phyloP scores from a whole-genome alignment of 2,888 invertebrate species.

The Antheraea yamamai region DNA sequence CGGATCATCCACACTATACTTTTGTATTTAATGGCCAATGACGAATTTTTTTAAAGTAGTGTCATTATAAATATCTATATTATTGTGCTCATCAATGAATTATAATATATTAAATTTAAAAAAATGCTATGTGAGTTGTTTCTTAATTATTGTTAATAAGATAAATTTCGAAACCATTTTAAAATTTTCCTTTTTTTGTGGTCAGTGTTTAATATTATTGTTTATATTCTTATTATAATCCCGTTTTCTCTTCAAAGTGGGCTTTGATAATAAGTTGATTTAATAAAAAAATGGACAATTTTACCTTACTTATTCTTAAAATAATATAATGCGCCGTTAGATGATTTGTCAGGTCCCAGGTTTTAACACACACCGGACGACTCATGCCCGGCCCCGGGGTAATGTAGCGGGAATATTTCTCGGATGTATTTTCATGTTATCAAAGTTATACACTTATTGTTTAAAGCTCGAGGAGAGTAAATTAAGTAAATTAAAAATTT shows the following conservation, averaged over 20 bases:
- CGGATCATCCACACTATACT: neutral
- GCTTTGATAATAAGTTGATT: no score
- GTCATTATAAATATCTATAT: neutral
- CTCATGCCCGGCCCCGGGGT: neutral
- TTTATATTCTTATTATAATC: no score
- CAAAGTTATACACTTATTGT: constrained; percentile 5
- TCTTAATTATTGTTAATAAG: no score
- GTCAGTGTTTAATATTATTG: no score
- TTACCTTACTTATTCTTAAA: neutral
- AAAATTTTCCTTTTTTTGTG: no score
- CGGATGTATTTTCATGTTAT: neutral
- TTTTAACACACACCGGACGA: neutral
- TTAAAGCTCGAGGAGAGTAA: neutral
- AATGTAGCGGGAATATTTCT: neutral
- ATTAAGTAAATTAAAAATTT: neutral
- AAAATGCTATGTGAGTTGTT: no score
- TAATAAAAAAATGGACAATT: no score
- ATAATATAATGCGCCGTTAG: neutral
- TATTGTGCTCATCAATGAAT: neutral
- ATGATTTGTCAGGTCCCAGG: neutral
- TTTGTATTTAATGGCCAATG: neutral
- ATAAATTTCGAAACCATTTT: no score
- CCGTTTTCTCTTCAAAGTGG: no score
- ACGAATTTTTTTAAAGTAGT: neutral
- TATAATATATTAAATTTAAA: neutral